phyloP scores from a whole-genome alignment of 2,888 invertebrate species.

The Hypercompe scribonia region DNA sequence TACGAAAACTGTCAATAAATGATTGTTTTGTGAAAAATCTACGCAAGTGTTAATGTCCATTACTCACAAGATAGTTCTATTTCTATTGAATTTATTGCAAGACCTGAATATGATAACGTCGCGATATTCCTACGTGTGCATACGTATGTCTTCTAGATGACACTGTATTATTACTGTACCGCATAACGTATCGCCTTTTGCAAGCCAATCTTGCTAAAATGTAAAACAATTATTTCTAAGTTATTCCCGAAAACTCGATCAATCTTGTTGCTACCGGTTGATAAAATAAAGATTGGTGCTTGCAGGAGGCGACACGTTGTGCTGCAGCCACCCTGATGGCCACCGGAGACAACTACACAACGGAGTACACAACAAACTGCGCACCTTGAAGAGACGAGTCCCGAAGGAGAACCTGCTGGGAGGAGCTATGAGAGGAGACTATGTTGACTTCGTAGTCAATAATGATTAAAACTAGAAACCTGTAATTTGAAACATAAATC shows the following conservation, averaged over 20 bases:
- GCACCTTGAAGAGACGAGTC: slow-evolving; percentile 63
- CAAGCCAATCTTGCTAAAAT: slow-evolving; percentile 71
- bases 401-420: slow-evolving; percentile 75
- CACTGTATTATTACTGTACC: neutral
- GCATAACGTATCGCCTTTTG: slow-evolving; percentile 76
- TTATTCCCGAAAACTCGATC: slow-evolving; percentile 9
- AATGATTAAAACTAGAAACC: slow-evolving; percentile 66
- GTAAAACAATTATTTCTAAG: slow-evolving; percentile 16
- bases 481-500: neutral
- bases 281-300: slow-evolving; percentile 68
- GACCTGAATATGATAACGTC: neutral
- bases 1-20: neutral
- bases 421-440: slow-evolving; percentile 68
- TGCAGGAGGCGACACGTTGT: slow-evolving; percentile 82
- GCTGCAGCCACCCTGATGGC: slow-evolving; percentile 68
- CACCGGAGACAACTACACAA: slow-evolving; percentile 75
- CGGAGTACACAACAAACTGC: slow-evolving; percentile 67
- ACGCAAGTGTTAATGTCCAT: neutral
- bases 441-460: slow-evolving; percentile 79
- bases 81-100: neutral
- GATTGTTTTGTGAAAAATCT: neutral
- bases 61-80: neutral
- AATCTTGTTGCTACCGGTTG: slow-evolving; percentile 34
- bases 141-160: neutral
- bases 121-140: neutral